Evolutionary conservation across 1,140 invertebrate species (phyloP), one percentile per base, ranked within the genome.

Genomic region (Drosophila trapezifrons): DNA sequence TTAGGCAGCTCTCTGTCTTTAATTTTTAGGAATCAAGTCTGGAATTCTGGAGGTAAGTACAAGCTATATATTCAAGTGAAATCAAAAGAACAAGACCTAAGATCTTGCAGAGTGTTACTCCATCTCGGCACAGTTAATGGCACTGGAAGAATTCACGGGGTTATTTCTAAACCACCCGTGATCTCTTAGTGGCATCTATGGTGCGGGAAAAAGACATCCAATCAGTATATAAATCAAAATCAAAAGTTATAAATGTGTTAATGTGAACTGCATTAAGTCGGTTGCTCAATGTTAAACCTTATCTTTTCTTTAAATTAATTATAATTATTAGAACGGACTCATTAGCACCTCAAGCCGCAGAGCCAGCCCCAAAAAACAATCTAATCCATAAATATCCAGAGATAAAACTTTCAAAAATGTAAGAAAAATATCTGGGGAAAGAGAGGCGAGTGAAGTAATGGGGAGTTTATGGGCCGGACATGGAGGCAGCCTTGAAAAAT

Each of bases 141-240:
- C 92, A 92, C 92, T 92, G 92, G 92, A 92, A 92, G 92, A 92
- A 92, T 92, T 92, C 92, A 92, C 92, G 92, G 92, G 82, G 92
- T 83, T 80, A 78, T 82, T 90, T 91, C 51, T 22, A 84, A 80
- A 85, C 81, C 76, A 81, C 92, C 92, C 92, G 92, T 92, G 92
- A 91, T 92, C 92, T 92, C 92, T 92, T 92, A 92, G 92, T 92
- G 92, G 92, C 92, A 92, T 92, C 92, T 92, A 92, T 92, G 91
- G 92, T 92, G 92, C 89, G 77, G 63, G 86, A 90, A 29, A 85
- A 62, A 43, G 37, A 73, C 78, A 63, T 77, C 71, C 65, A 66
- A 58, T 42, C 47, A 15, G 40, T 43, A 22, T 13, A 35, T 12
- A 37, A 40, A 42, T 29, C 4, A n/a, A 25, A 60, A 42, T 8